A percentile compares a stretch with the other conserved stretches of the same genome.
phyloP scores from a whole-genome alignment of 2,888 invertebrate genomes.

The Penaeus monodon region DNA sequence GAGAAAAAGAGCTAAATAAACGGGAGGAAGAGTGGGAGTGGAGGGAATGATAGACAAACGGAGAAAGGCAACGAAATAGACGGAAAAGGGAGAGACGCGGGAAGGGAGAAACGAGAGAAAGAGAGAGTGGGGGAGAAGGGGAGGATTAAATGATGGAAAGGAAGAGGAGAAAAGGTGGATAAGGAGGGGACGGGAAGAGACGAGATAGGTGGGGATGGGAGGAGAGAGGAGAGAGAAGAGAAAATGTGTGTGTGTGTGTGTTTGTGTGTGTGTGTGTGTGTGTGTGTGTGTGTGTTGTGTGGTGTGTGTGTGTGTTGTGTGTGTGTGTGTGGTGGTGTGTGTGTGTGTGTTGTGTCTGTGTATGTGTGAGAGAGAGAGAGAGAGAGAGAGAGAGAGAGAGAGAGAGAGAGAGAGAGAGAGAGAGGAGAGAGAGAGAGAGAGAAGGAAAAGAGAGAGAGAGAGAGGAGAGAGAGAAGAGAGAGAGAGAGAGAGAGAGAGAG shows the following conservation, averaged over 20 bases:
- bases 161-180: neutral
- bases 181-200: neutral
- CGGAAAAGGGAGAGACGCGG: neutral
- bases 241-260: slow-evolving; percentile 3
- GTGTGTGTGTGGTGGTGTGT: neutral
- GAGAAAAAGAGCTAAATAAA: neutral
- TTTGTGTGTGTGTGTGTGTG: neutral
- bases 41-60: neutral
- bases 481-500: neutral
- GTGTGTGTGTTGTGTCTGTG: no score
- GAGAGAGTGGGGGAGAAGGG: neutral
- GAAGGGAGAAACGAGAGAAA: neutral
- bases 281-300: neutral
- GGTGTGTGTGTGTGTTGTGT: neutral
- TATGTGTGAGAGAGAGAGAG: no score
- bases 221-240: neutral
- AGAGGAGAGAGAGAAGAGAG: neutral
- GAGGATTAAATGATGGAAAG: neutral
- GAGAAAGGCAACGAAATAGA: slow-evolving; percentile 2
- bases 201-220: neutral
- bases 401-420: neutral
- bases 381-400: slow-evolving; percentile 19
- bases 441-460: neutral
- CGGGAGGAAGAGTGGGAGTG: neutral
- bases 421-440: neutral